phyloP scores from a whole-genome alignment of 2,888 invertebrate species.

The Spilosoma lubricipeda region DNA sequence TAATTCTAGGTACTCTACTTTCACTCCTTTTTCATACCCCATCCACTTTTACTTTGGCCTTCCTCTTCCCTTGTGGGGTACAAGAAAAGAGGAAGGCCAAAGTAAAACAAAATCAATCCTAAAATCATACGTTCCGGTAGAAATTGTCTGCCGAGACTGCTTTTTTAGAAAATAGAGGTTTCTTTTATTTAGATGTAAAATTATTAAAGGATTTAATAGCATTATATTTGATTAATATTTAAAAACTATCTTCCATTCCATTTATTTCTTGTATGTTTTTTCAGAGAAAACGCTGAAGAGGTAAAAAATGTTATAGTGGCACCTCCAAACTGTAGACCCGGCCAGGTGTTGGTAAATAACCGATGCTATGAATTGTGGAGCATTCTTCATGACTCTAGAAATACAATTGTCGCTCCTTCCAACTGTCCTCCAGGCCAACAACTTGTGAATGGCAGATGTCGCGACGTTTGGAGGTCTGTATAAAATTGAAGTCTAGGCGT shows the following conservation, averaged over 20 bases:
- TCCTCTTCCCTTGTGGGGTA: no score
- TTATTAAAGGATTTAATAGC: neutral
- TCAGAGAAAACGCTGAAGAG: neutral
- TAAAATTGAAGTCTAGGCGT: neutral
- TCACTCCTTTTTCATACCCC: no score
- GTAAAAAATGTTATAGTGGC: conserved; percentile 2
- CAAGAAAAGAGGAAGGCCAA: no score
- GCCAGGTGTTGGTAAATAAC: conserved; percentile 5
- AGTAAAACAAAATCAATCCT: no score
- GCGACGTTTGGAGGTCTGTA: conserved; percentile 38
- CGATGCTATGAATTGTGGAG: conserved; percentile 9
- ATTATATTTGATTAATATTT: neutral
- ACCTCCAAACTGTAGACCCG: conserved; percentile 11
- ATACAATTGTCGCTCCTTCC: conserved; percentile 6
- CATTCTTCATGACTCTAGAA: neutral
- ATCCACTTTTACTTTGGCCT: no score
- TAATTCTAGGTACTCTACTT: no score
- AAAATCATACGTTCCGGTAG: no score
- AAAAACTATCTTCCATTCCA: neutral
- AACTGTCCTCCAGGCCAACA: conserved; percentile 13
- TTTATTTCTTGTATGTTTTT: neutral
- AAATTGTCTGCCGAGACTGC: no score
- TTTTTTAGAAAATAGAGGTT: no score
- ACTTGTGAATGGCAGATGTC: conserved; percentile 10
- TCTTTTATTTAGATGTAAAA: no score